phyloP scores from a whole-genome alignment of 2,113 vertebrate genomes.

The Sminthopsis crassicaudata region DNA sequence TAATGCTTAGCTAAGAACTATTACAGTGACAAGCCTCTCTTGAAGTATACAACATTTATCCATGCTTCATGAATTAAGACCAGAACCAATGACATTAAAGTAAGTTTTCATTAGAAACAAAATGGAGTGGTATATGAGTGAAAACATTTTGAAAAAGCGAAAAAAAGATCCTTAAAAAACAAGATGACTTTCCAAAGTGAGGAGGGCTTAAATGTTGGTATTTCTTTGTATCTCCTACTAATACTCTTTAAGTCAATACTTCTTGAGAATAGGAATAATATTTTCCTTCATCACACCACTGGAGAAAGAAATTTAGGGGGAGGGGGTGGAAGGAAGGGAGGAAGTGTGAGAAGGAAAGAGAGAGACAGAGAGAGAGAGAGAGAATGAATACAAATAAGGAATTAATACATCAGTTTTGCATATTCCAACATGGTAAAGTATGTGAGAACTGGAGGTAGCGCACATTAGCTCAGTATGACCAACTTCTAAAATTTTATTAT shows the following conservation, averaged over 20 bases:
- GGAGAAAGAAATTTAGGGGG: no score
- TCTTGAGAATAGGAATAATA: background rate
- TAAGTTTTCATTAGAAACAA: constrained; percentile 40
- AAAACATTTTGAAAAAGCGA: background rate
- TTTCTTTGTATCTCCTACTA: background rate
- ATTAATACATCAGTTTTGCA: background rate
- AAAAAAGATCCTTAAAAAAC: background rate
- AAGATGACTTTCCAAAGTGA: background rate
- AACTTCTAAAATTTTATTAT: background rate
- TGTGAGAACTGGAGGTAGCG: background rate
- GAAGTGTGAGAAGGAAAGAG: no score
- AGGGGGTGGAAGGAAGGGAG: no score
- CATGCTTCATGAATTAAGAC: constrained; percentile 40
- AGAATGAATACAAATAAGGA: background rate
- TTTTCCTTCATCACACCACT: background rate
- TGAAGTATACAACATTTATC: background rate
- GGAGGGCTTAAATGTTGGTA: background rate
- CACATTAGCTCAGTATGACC: background rate
- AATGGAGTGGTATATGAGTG: background rate
- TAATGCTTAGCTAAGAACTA: constrained; percentile 52
- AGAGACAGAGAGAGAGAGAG: no score
- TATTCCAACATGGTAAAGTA: background rate
- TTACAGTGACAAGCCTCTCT: constrained; percentile 6
- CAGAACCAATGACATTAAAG: constrained; percentile 23
- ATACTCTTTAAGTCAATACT: background rate